Evolutionary conservation across 2,113 vertebrate species (phyloP).

Genomic region (Vombatus ursinus): DNA sequence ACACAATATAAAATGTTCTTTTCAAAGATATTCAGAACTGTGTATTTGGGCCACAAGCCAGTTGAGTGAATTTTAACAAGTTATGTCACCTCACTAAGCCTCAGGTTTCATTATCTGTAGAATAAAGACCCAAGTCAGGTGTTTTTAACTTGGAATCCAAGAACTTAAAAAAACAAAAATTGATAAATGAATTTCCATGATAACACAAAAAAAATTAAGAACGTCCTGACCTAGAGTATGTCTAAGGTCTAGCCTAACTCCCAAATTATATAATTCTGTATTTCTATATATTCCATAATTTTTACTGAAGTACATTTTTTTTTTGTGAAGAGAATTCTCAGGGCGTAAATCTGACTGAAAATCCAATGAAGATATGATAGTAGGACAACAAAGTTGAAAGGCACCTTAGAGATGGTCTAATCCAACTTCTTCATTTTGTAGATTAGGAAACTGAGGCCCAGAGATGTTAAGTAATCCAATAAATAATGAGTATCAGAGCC

Average conservation of each 20-base stretch:
- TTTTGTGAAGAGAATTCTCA: background rate
- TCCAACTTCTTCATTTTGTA: background rate
- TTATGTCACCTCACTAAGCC: background rate
- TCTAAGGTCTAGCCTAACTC: background rate
- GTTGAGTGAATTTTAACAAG: background rate
- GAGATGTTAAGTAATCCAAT: background rate
- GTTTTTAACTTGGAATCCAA: background rate
- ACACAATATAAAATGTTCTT: slow-evolving; percentile 24
- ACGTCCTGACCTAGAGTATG: background rate
- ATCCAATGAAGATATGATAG: background rate
- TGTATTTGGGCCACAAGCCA: background rate
- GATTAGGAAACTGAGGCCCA: background rate
- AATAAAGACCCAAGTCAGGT: background rate
- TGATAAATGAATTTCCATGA: background rate
- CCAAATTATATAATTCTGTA: background rate
- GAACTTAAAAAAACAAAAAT: background rate
- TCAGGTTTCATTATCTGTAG: slow-evolving; percentile 7
- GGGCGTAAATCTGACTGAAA: background rate
- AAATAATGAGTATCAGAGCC: background rate
- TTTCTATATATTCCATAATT: background rate
- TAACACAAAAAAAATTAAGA: background rate
- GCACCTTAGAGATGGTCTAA: background rate
- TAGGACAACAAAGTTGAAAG: background rate
- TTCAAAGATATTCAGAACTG: slow-evolving; percentile 4
- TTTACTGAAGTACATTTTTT: background rate